These are phyloP conservation scores for Alosa sapidissima DNA, from an alignment of 2,797 vertebrate genomes.

Conservation along the genomic window DNA sequence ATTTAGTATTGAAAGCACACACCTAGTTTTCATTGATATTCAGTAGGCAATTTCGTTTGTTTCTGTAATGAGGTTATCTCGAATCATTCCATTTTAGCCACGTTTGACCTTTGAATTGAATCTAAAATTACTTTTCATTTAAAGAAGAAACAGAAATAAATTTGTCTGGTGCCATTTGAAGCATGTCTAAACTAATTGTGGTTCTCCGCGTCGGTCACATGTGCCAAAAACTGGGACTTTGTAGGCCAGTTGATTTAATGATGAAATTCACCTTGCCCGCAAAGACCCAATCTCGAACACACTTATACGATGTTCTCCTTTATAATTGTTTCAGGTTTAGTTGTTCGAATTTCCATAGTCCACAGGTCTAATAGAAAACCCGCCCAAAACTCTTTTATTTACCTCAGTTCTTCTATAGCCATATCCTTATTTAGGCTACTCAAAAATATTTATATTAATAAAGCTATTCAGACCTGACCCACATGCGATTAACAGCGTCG, in stretches of 20 bases:
- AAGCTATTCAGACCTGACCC: neutral
- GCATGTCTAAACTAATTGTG: neutral
- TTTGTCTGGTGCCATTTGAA: neutral
- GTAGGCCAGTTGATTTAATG: slow-evolving; percentile 95
- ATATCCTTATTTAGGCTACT: neutral
- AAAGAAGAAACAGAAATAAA: neutral
- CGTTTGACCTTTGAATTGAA: slow-evolving; percentile 13
- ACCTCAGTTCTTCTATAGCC: neutral
- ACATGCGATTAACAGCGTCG: neutral
- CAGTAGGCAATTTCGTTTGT: neutral
- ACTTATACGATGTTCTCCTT: slow-evolving; percentile 40
- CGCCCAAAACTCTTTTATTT: neutral
- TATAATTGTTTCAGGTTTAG: neutral
- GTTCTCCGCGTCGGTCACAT: slow-evolving; percentile 65
- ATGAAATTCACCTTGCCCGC: slow-evolving; percentile 93
- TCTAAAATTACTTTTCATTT: neutral
- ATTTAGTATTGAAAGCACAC: neutral
- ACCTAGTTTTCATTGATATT: neutral
- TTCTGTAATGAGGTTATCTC: neutral
- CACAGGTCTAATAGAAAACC: neutral
- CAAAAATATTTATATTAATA: neutral
- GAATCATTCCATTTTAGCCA: neutral
- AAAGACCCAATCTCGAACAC: slow-evolving; percentile 93
- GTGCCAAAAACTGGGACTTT: slow-evolving; percentile 97
- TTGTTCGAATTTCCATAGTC: neutral